Conservation (phyloP, 2,888 invertebrate species). For the Plusia festucae region DNA sequence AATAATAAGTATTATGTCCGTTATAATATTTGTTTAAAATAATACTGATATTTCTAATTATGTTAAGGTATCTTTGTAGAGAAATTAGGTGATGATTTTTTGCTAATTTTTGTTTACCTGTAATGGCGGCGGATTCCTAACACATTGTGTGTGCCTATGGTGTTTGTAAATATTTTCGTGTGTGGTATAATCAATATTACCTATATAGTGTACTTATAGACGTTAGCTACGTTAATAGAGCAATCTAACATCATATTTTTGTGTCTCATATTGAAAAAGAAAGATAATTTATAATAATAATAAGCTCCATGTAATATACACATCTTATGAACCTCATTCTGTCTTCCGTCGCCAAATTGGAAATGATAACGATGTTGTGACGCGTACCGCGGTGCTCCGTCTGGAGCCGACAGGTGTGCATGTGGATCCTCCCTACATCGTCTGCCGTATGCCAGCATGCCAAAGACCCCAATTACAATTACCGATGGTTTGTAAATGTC, state of each 20-base stretch:
- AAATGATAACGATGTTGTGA: conserved; percentile 29
- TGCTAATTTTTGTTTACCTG: conserved; percentile 25
- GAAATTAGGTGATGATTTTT: conserved; percentile 32
- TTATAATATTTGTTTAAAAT: conserved; percentile 50
- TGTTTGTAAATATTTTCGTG: conserved; percentile 37
- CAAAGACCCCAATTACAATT: conserved; percentile 33
- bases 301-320: conserved; percentile 34
- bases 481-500: conserved; percentile 15
- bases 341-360: conserved; percentile 60
- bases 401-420: conserved; percentile 23
- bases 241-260: conserved; percentile 41
- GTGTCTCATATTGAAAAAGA: conserved; percentile 45
- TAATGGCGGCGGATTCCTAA: conserved; percentile 53
- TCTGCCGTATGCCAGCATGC: conserved; percentile 21
- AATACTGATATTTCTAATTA: conserved; percentile 54
- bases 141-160: conserved; percentile 11
- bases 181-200: conserved; percentile 38
- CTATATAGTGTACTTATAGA: conserved; percentile 48
- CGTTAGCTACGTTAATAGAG: conserved; percentile 38
- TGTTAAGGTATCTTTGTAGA: conserved; percentile 23
- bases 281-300: conserved; percentile 38
- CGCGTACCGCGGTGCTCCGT: conserved; percentile 47
- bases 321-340: conserved; percentile 30
- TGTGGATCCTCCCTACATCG: conserved; percentile 37
- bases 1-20: conserved; percentile 59